phyloP scores from a whole-genome alignment of 2,888 invertebrate species.

The Cecidostiba fungosa region DNA sequence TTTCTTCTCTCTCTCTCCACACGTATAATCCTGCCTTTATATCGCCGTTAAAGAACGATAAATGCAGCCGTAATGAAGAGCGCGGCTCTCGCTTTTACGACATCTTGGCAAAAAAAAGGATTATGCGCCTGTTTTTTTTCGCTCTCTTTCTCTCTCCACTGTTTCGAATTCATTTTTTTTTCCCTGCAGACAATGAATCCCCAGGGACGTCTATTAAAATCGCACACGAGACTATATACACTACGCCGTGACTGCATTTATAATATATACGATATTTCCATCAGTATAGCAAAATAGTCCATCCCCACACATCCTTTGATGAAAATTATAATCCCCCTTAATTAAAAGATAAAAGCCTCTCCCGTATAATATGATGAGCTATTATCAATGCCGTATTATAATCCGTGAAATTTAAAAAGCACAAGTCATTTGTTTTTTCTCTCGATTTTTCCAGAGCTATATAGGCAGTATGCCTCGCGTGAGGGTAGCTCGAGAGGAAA shows the following conservation, averaged over 20 bases:
- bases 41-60: constrained; percentile 1
- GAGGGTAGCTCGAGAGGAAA: constrained; percentile 2
- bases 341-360: no score
- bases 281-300: no score
- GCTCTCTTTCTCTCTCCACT: background rate
- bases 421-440: no score
- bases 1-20: background rate
- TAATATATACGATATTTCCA: background rate
- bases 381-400: no score
- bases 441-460: background rate
- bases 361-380: no score
- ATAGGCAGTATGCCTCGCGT: background rate
- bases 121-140: background rate
- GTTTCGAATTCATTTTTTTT: background rate
- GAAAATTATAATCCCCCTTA: no score
- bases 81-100: background rate
- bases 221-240: background rate
- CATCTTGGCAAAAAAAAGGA: background rate
- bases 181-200: background rate
- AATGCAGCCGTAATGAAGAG: background rate
- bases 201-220: background rate
- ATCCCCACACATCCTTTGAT: no score
- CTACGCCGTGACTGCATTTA: background rate
- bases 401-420: no score
- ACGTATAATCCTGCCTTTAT: background rate